Percentiles rank a stretch among this genome's conserved stretches.
These are phyloP conservation scores for Crypturellus tataupa DNA, from an alignment of 2,797 vertebrate species.

Conservation along the genomic window DNA sequence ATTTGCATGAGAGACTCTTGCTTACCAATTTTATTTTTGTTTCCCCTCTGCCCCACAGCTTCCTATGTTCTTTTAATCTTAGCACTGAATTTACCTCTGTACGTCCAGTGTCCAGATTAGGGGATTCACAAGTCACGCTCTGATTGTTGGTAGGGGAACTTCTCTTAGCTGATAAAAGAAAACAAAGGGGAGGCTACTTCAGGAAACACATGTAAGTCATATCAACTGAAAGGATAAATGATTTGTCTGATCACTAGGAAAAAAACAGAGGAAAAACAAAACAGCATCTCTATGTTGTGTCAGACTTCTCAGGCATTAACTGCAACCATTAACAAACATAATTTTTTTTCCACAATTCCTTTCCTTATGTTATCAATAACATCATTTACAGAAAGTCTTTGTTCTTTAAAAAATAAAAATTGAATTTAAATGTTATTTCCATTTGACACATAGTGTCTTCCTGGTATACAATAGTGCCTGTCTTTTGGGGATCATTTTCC, in stretches of 20 bases:
- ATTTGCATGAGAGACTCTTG: not conserved
- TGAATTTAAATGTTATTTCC: not conserved
- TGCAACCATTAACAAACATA: not conserved
- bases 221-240: not conserved
- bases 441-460: not conserved
- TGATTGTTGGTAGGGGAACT: conserved; percentile 93
- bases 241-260: not conserved
- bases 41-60: not conserved
- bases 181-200: not conserved
- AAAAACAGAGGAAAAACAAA: not conserved
- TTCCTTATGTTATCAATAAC: not conserved
- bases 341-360: not conserved
- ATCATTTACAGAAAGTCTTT: not conserved
- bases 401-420: not conserved
- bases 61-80: not conserved
- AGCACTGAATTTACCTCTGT: conserved; percentile 69
- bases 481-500: not conserved
- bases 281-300: not conserved
- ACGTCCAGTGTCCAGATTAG: conserved; percentile 83
- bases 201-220: not conserved
- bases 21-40: not conserved
- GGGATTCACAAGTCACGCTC: conserved; percentile 87
- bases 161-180: conserved; percentile 89
- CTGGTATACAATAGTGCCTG: not conserved
- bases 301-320: not conserved